Evolutionary conservation across 2,113 vertebrate genomes (phyloP).

Genomic region (Paedocypris sp.): DNA sequence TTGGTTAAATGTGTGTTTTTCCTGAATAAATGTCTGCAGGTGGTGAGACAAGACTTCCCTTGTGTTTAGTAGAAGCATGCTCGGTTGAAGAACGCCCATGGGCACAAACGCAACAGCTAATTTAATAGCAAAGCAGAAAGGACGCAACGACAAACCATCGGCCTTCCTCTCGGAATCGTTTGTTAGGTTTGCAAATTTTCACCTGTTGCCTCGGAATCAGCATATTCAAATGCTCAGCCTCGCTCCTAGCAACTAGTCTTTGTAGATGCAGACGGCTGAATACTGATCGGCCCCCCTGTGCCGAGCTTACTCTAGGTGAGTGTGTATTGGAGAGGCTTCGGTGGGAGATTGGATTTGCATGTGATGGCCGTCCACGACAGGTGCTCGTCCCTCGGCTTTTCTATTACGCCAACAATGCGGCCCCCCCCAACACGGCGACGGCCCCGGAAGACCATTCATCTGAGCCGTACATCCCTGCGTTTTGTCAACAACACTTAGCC

Average conservation of each 20-base stretch:
- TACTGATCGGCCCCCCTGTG: constrained; percentile 5
- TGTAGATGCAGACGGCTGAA: background rate
- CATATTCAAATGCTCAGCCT: constrained; percentile 17
- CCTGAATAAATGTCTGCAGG: constrained; percentile 15
- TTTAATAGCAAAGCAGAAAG: background rate
- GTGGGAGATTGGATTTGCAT: constrained; percentile 70
- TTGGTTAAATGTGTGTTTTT: constrained; percentile 25
- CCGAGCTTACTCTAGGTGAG: constrained; percentile 66
- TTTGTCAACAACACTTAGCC: constrained; percentile 45
- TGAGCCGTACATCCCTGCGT: constrained; percentile 44
- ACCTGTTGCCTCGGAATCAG: constrained; percentile 1
- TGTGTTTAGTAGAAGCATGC: background rate
- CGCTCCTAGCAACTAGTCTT: background rate
- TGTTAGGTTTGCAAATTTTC: background rate
- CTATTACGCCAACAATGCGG: constrained; percentile 37
- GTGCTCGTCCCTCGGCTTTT: constrained; percentile 40
- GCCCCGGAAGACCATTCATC: constrained; percentile 42
- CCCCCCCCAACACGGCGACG: constrained; percentile 36
- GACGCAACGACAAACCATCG: no score
- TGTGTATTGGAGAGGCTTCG: constrained; percentile 52
- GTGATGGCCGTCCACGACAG: constrained; percentile 36
- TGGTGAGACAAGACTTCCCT: constrained; percentile 7
- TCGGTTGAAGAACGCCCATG: background rate
- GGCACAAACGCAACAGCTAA: background rate
- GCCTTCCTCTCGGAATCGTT: no score